phyloP scores from a whole-genome alignment of 1,140 invertebrate genomes.

The Tyrophagus putrescentiae region DNA sequence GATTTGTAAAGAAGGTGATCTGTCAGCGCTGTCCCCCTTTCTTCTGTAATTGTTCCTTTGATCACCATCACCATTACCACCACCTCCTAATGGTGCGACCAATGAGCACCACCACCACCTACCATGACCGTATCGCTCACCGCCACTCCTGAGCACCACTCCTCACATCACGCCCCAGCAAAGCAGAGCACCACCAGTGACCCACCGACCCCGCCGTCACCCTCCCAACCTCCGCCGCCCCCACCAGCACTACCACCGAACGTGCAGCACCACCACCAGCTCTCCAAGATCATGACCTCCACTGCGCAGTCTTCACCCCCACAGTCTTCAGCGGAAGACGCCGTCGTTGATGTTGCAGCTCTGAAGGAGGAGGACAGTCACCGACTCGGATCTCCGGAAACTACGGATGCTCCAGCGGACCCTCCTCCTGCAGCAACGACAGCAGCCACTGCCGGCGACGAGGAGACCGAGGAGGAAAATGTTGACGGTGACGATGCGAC shows the following conservation, averaged over 20 bases:
- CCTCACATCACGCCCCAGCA: too few species aligned
- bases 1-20: too few species aligned
- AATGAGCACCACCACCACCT: too few species aligned
- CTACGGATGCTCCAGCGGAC: neutral
- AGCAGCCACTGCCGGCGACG: neutral
- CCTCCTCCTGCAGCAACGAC: neutral
- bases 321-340: neutral
- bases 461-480: neutral
- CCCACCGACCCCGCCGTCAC: neutral
- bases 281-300: neutral
- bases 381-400: neutral
- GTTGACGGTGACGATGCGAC: too few species aligned
- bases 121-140: too few species aligned
- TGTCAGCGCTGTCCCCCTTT: neutral
- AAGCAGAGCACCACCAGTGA: neutral
- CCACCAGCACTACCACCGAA: neutral
- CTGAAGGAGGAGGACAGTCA: too few species aligned
- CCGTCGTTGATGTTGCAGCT: neutral
- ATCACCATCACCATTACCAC: neutral
- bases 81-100: neutral
- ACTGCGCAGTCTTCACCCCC: neutral
- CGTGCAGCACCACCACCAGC: too few species aligned
- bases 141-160: too few species aligned
- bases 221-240: neutral
- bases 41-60: neutral